Conservation (phyloP, 1,140 invertebrate species). For the Drosophila erecta region DNA sequence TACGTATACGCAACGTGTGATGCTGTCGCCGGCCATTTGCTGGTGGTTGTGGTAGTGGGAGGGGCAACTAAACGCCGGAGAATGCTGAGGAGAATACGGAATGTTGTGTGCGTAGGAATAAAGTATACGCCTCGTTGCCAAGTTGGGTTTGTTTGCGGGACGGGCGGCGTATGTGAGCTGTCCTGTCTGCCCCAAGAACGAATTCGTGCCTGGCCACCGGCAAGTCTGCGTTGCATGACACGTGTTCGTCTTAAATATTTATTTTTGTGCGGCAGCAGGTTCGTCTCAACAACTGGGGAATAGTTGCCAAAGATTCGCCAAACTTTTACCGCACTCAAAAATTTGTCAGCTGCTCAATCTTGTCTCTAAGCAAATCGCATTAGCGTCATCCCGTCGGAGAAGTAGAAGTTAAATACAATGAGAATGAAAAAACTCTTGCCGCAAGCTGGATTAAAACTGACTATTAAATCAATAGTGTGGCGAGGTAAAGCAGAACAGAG, state of each 20-base stretch:
- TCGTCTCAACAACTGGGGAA: slow-evolving; percentile 18
- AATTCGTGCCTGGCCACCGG: slow-evolving; percentile 7
- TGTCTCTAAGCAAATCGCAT: slow-evolving; percentile 20
- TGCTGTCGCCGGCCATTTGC: slow-evolving; percentile 34
- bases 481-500: neutral
- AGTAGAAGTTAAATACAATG: neutral
- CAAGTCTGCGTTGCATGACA: slow-evolving; percentile 21
- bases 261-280: slow-evolving; percentile 40
- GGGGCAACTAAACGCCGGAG: slow-evolving; percentile 35
- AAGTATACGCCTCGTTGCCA: slow-evolving; percentile 10
- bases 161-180: slow-evolving; percentile 26
- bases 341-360: slow-evolving; percentile 22
- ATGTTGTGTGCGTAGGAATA: slow-evolving; percentile 47
- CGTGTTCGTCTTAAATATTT: slow-evolving; percentile 49
- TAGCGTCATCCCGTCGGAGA: neutral
- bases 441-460: neutral
- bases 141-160: slow-evolving; percentile 30
- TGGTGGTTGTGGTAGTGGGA: slow-evolving; percentile 1
- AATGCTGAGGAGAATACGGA: slow-evolving; percentile 38
- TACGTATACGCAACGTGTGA: slow-evolving; percentile 71
- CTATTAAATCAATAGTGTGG: slow-evolving; percentile 32
- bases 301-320: slow-evolving; percentile 24
- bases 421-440: neutral
- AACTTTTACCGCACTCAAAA: slow-evolving; percentile 37
- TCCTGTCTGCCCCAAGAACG: slow-evolving; percentile 21